phyloP scores from a whole-genome alignment of 2,113 vertebrate genomes.

The Dipodomys ordii region DNA sequence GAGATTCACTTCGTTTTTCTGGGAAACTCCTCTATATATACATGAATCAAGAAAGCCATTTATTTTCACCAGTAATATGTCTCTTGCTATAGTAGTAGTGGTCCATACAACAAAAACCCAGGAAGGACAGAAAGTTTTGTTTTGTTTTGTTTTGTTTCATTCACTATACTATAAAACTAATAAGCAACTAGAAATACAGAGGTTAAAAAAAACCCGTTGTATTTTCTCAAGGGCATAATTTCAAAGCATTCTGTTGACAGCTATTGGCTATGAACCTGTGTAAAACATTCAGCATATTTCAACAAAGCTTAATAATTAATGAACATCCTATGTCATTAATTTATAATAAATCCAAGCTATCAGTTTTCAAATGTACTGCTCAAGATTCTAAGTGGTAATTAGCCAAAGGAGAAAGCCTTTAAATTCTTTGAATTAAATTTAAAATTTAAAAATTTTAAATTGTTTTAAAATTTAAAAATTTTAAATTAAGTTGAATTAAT shows the following conservation, averaged over 20 bases:
- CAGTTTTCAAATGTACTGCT: conserved; percentile 58
- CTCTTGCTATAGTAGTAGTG: not conserved
- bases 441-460: no score
- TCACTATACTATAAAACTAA: conserved; percentile 15
- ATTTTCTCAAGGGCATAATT: conserved; percentile 72
- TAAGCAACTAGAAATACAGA: conserved; percentile 40
- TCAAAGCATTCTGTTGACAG: conserved; percentile 73
- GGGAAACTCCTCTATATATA: not conserved
- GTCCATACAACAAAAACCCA: not conserved
- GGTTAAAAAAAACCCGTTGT: conserved; percentile 58
- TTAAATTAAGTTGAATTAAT: no score
- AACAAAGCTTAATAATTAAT: conserved; percentile 80
- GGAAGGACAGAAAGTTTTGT: not conserved
- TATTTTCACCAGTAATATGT: not conserved
- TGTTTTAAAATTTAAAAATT: not conserved
- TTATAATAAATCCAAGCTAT: conserved; percentile 76
- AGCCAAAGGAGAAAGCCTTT: conserved; percentile 6
- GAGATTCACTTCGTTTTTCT: not conserved
- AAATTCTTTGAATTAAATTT: conserved; percentile 21
- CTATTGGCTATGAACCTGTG: conserved; percentile 63
- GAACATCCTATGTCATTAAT: conserved; percentile 80
- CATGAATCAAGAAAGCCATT: not conserved
- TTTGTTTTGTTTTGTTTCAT: not conserved
- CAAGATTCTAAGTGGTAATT: conserved; percentile 21
- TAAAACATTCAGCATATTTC: conserved; percentile 75